Evolutionary conservation across 2,797 vertebrate species (phyloP).

Genomic region (Argentina silus): DNA sequence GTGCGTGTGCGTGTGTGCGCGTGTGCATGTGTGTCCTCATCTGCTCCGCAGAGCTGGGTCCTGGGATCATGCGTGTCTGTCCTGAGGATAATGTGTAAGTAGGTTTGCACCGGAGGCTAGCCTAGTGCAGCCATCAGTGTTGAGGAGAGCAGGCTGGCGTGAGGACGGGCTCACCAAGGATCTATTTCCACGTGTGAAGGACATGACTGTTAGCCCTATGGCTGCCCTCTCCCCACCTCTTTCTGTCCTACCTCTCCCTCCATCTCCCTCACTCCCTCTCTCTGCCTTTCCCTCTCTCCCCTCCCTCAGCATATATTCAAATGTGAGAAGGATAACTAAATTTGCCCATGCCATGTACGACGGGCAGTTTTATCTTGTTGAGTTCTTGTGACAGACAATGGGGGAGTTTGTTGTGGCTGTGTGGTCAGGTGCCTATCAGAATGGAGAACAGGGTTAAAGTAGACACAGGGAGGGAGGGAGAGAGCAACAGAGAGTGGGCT

Average conservation of each 20-base stretch:
- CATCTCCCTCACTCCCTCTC: constrained; percentile 19
- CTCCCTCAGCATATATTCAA: constrained; percentile 72
- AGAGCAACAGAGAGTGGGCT: not conserved
- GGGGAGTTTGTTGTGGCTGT: constrained; percentile 41
- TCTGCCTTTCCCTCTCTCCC: constrained; percentile 18
- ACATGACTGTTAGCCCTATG: constrained; percentile 59
- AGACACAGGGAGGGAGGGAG: constrained; percentile 19
- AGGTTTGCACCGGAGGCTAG: constrained; percentile 47
- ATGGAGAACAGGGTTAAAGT: constrained; percentile 40
- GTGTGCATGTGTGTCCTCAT: constrained; percentile 44
- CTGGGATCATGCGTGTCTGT: constrained; percentile 61
- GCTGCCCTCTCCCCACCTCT: constrained; percentile 51
- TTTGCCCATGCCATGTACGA: constrained; percentile 52
- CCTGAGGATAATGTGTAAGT: constrained; percentile 51
- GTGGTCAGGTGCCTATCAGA: constrained; percentile 47
- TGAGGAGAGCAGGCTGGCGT: constrained; percentile 48
- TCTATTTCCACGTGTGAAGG: constrained; percentile 70
- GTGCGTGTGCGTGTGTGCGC: constrained; percentile 27
- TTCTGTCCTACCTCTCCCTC: constrained; percentile 33
- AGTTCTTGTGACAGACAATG: constrained; percentile 43
- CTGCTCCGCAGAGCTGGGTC: constrained; percentile 71
- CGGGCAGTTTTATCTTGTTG: constrained; percentile 46
- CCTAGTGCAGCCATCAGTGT: constrained; percentile 36
- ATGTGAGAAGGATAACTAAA: constrained; percentile 57
- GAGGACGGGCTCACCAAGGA: constrained; percentile 60